phyloP scores from a whole-genome alignment of 2,888 invertebrate species.

The Tetranychus truncatus region DNA sequence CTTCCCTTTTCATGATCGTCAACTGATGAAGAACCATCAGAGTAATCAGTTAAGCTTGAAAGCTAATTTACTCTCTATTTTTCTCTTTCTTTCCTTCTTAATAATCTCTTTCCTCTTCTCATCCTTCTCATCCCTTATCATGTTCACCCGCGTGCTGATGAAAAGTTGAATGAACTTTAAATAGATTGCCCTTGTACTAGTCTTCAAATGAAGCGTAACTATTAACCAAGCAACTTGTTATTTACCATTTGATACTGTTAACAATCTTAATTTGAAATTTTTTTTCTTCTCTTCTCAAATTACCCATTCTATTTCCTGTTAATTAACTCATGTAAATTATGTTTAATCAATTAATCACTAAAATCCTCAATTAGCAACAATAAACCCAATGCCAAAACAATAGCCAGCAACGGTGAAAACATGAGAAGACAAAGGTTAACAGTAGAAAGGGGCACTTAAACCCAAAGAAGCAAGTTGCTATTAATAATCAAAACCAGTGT shows the following conservation, averaged over 20 bases:
- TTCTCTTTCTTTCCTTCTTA: background rate
- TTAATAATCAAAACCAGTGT: no score
- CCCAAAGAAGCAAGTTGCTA: no score
- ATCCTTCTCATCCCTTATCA: conserved; percentile 13
- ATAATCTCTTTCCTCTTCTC: conserved; percentile 7
- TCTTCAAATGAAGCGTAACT: background rate
- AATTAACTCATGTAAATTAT: no score
- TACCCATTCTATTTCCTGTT: no score
- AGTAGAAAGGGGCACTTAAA: no score
- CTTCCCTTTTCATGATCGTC: background rate
- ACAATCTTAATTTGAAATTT: background rate
- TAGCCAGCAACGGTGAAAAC: no score
- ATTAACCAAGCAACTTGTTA: background rate
- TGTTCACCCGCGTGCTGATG: conserved; percentile 15
- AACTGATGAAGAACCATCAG: no score
- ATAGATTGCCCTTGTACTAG: conserved; percentile 1
- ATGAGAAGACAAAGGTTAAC: no score
- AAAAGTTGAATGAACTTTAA: background rate
- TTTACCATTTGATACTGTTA: background rate
- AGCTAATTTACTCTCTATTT: background rate
- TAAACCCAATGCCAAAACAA: no score
- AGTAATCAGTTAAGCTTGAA: background rate
- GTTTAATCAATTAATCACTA: no score
- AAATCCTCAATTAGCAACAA: no score
- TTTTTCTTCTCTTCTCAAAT: no score